Evolutionary conservation across 1,140 invertebrate species (phyloP), one percentile per base, ranked within the genome.

Genomic region (Dendrolimus punctatus): DNA sequence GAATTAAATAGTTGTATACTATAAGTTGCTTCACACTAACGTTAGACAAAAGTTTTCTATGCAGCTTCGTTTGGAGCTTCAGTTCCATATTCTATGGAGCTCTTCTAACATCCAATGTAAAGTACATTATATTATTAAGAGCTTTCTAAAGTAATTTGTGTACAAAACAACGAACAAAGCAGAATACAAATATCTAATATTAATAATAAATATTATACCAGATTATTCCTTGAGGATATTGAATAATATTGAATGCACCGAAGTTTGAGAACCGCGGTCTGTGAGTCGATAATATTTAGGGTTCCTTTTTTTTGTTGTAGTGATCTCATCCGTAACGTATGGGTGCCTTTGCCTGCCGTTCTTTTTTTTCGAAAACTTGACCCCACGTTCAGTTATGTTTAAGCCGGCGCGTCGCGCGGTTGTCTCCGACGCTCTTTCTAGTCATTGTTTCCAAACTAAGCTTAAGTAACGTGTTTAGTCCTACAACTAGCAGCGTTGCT

Each of bases 291-390:
- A 78, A 81, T 80, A 80, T 82, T 80, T 83, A 80, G 82, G 82
- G 76, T 78, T 71, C 74, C 23, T 76, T 85, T 81, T 85, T 82
- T 85, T 85, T 85, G 80, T 84, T 79, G 73, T 73, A 80, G 68
- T 75, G 79, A 83, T 85, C 82, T 85, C 82, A 70, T 62, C 71
- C 69, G 78, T 80, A 82, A 82, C 77, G 77, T 82, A 83, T 80
- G 73, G 77, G 74, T 74, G 79, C 75, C 62, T 75, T 76, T 73
- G 77, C 71, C 74, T 80, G 72, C 76, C 72, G 63, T 69, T 69
- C 66, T 76, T 78, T 79, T 77, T 78, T 78, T 76, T 75, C 71
- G 62, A 78, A 82, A 83, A 71, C 68, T 78, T 81, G 76, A 76
- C 73, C 80, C 66, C 64, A 66, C 66, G 66, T 64, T 80, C 82